A percentile compares a stretch with the other conserved stretches of the same genome.
phyloP scores from a whole-genome alignment of 2,797 vertebrate genomes.

The Aselliscus stoliczkanus region DNA sequence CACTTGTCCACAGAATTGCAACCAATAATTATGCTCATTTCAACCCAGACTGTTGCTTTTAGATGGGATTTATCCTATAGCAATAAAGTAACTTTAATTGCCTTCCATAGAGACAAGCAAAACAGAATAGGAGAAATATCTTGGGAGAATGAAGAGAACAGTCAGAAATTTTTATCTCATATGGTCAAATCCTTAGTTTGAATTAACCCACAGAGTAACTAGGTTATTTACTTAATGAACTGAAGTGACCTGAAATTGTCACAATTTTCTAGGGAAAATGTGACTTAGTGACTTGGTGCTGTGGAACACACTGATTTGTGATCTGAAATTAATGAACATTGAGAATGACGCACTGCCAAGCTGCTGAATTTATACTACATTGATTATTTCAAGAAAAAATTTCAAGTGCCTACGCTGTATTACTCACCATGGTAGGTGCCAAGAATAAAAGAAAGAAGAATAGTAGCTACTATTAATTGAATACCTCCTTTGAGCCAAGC shows the following conservation, averaged over 20 bases:
- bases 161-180: not conserved
- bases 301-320: not conserved
- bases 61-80: not conserved
- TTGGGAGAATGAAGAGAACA: not conserved
- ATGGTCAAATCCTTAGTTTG: not conserved
- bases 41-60: not conserved
- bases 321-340: not conserved
- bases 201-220: not conserved
- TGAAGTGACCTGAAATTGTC: not conserved
- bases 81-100: not conserved
- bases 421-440: not conserved
- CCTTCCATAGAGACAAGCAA: not conserved
- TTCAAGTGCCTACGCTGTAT: not conserved
- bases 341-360: not conserved
- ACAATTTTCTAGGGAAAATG: not conserved
- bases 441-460: not conserved
- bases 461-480: conserved; percentile 32
- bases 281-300: not conserved
- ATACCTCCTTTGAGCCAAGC: not conserved
- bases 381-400: conserved; percentile 28
- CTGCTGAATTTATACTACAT: not conserved
- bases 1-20: not conserved
- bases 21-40: not conserved
- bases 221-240: not conserved
- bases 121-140: not conserved